Evolutionary conservation across 2,113 vertebrate species (phyloP), one percentile per base, ranked within the genome.

Genomic region (Gymnocephalus cernua): DNA sequence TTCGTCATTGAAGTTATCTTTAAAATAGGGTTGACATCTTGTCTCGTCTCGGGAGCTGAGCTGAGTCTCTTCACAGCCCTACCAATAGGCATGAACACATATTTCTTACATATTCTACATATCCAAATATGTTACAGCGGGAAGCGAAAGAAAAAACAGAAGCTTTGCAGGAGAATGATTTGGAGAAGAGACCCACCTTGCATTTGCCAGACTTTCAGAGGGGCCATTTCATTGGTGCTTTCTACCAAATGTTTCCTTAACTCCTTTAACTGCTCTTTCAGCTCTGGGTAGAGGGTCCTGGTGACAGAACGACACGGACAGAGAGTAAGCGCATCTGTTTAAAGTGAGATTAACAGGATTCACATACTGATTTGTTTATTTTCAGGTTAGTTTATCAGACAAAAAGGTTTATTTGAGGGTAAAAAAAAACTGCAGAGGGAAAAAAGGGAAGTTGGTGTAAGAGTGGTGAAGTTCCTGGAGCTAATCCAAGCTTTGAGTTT

Each of bases 211-310:
- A 99, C 98, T 95, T 99, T 99, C 69, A 99, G 92, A 59, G 98
- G 98, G 2, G 98, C 95, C 98, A 99, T 99, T 90, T 99, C 98
- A 85, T 99, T 99, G 82, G 98, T 99, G 90, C 98, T 99, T 92
- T 99, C 98, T 14, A 99, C 93, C 0, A 99, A 95, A 93, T 99
- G 97, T 67, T 98, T 99, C 59, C 98, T 95, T 77, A 99, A 91
- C 87, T 99, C 98, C 87, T 98, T 98, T 79, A 99, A 79, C 90
- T 99, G 97, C 70, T 96, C 97, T 76, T 95, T 95, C 78, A 99
- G 90, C 53, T 96, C 95, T 19, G 98, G 97, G 87, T 99, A 96
- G 48, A 97, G 58, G 83, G 96, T 94, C 95, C 99, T 90, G 87
- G 67, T 80, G 35, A 72, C 27, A 82, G 38, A 83, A 12, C 32